phyloP scores from a whole-genome alignment of 37 sponge, comb jelly and placozoan species.

The Amphimedon queenslandica region DNA sequence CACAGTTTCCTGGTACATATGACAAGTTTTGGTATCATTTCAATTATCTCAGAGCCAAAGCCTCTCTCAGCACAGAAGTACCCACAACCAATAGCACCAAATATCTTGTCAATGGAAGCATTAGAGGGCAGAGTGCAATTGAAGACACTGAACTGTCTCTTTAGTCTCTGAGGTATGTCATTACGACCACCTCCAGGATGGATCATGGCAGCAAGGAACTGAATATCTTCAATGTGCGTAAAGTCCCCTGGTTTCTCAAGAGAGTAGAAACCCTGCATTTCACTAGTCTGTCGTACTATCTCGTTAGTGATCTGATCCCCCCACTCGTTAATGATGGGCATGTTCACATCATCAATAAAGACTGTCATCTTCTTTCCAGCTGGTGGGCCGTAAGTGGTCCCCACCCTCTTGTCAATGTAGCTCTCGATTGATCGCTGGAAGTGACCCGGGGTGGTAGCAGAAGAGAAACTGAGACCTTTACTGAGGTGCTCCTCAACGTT shows the following conservation, averaged over 20 bases:
- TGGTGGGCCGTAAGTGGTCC: conserved; percentile 97
- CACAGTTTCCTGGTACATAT: conserved; percentile 80
- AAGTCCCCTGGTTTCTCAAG: conserved; percentile 99
- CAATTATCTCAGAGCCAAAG: conserved; percentile 58
- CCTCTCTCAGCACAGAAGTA: conserved; percentile 89
- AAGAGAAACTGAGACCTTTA: conserved; percentile 98
- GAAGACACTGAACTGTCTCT: conserved; percentile 91
- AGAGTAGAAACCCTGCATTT: conserved; percentile 96
- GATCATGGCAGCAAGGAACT: conserved; percentile 94
- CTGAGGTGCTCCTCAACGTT: conserved; percentile 89
- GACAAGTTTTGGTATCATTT: conserved; percentile 68
- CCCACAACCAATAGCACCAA: conserved; percentile 87
- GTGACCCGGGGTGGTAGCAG: conserved; percentile 89
- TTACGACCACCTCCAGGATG: conserved; percentile 99
- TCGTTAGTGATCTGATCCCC: conserved; percentile 99
- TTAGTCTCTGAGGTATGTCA: conserved; percentile 95
- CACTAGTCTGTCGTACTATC: conserved; percentile 95
- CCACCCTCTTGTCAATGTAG: conserved; percentile 98
- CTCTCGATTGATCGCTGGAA: conserved; percentile 99
- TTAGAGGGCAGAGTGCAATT: conserved; percentile 99
- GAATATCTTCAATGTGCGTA: conserved; percentile 93
- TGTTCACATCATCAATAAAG: conserved; percentile 98
- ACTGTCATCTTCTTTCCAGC: conserved; percentile 99
- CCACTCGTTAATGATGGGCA: conserved; percentile 99
- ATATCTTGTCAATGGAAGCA: conserved; percentile 97